Evolutionary conservation across 2,797 vertebrate species (phyloP).

Genomic region (Pygocentrus nattereri): DNA sequence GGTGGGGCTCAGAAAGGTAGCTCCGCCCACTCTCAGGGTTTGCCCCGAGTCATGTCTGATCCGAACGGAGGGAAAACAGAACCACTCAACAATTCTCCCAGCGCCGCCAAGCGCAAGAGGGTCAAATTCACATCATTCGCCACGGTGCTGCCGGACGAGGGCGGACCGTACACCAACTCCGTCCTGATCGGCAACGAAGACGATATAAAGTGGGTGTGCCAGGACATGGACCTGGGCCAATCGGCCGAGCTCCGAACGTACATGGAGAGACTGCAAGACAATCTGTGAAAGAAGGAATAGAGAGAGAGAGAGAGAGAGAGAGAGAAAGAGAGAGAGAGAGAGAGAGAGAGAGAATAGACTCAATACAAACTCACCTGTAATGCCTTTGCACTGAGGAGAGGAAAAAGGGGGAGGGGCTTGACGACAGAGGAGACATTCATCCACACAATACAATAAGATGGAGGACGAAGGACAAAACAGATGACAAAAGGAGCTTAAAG

Average conservation of each 20-base stretch:
- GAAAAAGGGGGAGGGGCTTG: conserved; percentile 64
- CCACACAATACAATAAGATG: not conserved
- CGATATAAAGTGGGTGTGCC: conserved; percentile 97
- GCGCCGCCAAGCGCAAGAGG: conserved; percentile 88
- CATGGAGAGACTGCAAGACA: conserved; percentile 98
- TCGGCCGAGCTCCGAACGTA: conserved; percentile 94
- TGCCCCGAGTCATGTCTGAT: conserved; percentile 84
- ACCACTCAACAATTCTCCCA: conserved; percentile 84
- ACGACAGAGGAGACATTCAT: not conserved
- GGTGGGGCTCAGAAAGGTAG: conserved; percentile 68
- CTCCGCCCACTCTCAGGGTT: conserved; percentile 84
- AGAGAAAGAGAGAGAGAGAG: conserved; percentile 37
- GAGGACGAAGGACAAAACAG: not conserved
- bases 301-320: conserved; percentile 50
- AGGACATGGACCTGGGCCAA: conserved; percentile 93
- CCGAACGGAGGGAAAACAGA: conserved; percentile 79
- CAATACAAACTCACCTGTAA: conserved; percentile 81
- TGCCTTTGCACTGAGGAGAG: conserved; percentile 81
- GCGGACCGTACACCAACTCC: conserved; percentile 87
- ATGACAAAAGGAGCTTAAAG: not conserved
- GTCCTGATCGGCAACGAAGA: conserved; percentile 91
- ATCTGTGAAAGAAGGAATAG: conserved; percentile 84
- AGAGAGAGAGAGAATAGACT: conserved; percentile 57
- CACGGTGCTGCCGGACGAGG: conserved; percentile 92
- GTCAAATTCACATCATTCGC: conserved; percentile 98